A percentile compares a stretch with the other conserved stretches of the same genome.
Conservation (phyloP, 2,888 invertebrate species). For the Rutpela maculata region DNA sequence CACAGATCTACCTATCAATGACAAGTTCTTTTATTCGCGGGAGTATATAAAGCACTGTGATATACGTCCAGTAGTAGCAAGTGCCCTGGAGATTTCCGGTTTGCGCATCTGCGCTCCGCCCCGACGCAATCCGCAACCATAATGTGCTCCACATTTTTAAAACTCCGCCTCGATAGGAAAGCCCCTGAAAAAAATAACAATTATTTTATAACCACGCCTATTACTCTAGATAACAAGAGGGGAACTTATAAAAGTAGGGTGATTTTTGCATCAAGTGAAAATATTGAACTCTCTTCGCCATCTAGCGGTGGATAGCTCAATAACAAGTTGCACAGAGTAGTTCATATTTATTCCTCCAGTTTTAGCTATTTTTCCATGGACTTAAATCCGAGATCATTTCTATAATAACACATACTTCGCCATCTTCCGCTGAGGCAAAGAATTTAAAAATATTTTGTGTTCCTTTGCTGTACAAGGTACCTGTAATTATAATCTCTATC, state of each 20-base stretch:
- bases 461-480: not conserved
- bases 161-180: conserved; percentile 70
- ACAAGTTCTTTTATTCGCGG: conserved; percentile 53
- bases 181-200: conserved; percentile 69
- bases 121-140: conserved; percentile 67
- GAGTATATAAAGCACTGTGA: conserved; percentile 59
- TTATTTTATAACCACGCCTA: conserved; percentile 67
- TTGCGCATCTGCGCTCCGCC: conserved; percentile 69
- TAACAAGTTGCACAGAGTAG: not conserved
- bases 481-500: too few species aligned
- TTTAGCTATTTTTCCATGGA: not conserved
- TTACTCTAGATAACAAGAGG: conserved; percentile 55
- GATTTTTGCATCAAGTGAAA: conserved; percentile 39
- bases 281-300: conserved; percentile 46
- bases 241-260: conserved; percentile 57
- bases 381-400: too few species aligned
- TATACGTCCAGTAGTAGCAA: conserved; percentile 58
- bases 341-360: not conserved
- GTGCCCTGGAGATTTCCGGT: conserved; percentile 69
- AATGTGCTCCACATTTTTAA: conserved; percentile 67
- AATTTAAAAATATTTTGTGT: not conserved
- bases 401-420: not conserved
- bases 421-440: not conserved
- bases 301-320: conserved; percentile 39
- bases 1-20: conserved; percentile 36